Percentiles rank a stretch among this genome's conserved stretches.
phyloP scores from a whole-genome alignment of 2,113 vertebrate genomes.

The Aleadryas rufinucha region DNA sequence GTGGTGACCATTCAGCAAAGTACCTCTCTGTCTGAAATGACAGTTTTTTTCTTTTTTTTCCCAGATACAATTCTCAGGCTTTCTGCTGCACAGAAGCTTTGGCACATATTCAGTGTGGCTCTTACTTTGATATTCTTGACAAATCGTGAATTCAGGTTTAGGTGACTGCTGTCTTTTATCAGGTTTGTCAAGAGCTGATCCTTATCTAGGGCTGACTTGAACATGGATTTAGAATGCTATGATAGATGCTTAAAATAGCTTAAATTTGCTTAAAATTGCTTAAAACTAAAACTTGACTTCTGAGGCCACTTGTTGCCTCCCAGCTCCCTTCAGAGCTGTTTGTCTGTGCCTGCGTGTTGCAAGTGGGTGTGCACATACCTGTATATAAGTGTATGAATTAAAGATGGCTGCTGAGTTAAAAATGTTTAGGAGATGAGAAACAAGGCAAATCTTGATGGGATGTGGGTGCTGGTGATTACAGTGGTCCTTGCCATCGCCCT shows the following conservation, averaged over 20 bases:
- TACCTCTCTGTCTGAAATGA: background rate
- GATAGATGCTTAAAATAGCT: background rate
- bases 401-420: background rate
- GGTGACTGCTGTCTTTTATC: background rate
- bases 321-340: background rate
- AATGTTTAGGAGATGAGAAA: background rate
- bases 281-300: background rate
- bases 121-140: background rate
- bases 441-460: background rate
- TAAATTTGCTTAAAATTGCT: background rate
- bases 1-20: background rate
- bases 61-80: background rate
- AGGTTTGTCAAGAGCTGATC: background rate
- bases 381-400: background rate
- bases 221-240: background rate
- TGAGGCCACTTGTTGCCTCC: background rate
- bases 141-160: background rate
- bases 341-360: rapidly evolving
- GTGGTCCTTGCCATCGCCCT: rapidly evolving
- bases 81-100: background rate
- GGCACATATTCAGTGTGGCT: background rate
- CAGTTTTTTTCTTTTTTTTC: background rate
- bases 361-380: rapidly evolving
- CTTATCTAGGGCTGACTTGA: background rate
- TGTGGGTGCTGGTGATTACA: background rate